Percentiles rank a stretch among this genome's conserved stretches.
Evolutionary conservation across 2,888 invertebrate species (phyloP).

Genomic region (Acanthococcus lagerstroemiae): DNA sequence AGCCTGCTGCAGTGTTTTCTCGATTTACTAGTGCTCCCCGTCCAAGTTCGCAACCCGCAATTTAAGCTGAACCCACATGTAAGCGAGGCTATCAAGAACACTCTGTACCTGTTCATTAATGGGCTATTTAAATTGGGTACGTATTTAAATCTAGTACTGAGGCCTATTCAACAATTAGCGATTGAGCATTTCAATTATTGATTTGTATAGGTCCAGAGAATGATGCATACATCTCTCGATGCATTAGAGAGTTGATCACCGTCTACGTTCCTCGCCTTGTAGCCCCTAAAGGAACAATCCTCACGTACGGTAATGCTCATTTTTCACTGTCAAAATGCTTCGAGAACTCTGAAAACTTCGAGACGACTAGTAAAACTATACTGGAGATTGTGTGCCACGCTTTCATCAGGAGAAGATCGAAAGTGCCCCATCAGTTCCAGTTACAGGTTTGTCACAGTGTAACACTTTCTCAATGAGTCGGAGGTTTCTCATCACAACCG

Average conservation of each 20-base stretch:
- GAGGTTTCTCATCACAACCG: too few relatives aligned
- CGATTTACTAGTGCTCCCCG: conserved; percentile 46
- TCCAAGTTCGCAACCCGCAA: conserved; percentile 44
- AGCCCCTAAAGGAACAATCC: conserved; percentile 32
- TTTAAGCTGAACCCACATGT: conserved; percentile 42
- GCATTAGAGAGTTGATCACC: conserved; percentile 34
- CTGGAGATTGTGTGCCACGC: conserved; percentile 32
- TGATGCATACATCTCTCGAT: conserved; percentile 35
- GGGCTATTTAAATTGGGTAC: conserved; percentile 46
- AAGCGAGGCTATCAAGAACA: conserved; percentile 45
- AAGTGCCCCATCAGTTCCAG: conserved; percentile 19
- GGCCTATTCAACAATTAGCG: not conserved
- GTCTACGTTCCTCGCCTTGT: conserved; percentile 39
- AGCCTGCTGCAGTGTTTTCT: conserved; percentile 47
- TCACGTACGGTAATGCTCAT: not conserved
- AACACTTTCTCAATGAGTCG: too few relatives aligned
- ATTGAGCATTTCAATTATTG: conserved; percentile 5
- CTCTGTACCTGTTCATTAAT: conserved; percentile 47
- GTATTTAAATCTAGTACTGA: conserved; percentile 41
- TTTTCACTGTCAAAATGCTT: conserved; percentile 33
- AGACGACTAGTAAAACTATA: conserved; percentile 16
- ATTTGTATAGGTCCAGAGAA: conserved; percentile 34
- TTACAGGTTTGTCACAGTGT: too few relatives aligned
- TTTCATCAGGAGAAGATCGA: conserved; percentile 12
- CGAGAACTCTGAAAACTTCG: conserved; percentile 25